Percentiles rank a stretch among this genome's conserved stretches.
These are phyloP conservation scores for Drosophila birchii DNA, from an alignment of 2,888 invertebrate genomes.

Conservation along the genomic window DNA sequence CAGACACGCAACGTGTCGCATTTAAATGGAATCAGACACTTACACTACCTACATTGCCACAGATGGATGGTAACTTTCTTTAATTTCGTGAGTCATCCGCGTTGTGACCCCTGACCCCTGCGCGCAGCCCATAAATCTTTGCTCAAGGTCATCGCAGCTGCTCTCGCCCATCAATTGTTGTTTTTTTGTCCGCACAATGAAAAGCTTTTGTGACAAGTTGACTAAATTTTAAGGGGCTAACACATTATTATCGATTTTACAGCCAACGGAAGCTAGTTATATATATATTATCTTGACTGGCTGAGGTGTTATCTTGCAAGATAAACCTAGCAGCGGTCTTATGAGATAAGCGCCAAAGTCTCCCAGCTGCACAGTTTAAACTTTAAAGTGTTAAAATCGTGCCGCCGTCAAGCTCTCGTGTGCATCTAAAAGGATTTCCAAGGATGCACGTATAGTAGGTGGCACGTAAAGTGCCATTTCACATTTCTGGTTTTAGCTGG, in stretches of 20 bases:
- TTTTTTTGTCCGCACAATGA: slow-evolving; percentile 18
- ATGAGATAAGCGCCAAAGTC: slow-evolving; percentile 50
- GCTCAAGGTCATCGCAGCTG: slow-evolving; percentile 47
- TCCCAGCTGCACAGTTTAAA: slow-evolving; percentile 11
- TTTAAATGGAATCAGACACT: slow-evolving; percentile 13
- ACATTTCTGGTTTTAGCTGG: slow-evolving; percentile 34
- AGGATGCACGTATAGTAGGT: slow-evolving; percentile 46
- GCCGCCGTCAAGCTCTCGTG: background rate
- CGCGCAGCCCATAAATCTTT: slow-evolving; percentile 46
- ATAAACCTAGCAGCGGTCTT: slow-evolving; percentile 38
- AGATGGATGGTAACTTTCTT: slow-evolving; percentile 12
- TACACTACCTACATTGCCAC: slow-evolving; percentile 5
- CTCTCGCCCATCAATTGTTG: slow-evolving; percentile 35
- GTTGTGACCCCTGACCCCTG: slow-evolving; percentile 20
- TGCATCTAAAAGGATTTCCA: slow-evolving; percentile 22
- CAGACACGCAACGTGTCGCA: slow-evolving; percentile 53
- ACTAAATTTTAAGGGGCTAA: slow-evolving; percentile 23
- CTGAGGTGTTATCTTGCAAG: slow-evolving; percentile 19
- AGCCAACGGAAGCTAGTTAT: background rate
- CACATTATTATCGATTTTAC: slow-evolving; percentile 9
- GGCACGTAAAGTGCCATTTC: slow-evolving; percentile 33
- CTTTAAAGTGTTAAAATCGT: slow-evolving; percentile 14
- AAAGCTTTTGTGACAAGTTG: slow-evolving; percentile 14
- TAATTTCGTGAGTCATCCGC: slow-evolving; percentile 24
- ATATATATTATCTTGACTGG: background rate